Conservation (phyloP, 1,140 invertebrate species). For the Zaprionus taronus region DNA sequence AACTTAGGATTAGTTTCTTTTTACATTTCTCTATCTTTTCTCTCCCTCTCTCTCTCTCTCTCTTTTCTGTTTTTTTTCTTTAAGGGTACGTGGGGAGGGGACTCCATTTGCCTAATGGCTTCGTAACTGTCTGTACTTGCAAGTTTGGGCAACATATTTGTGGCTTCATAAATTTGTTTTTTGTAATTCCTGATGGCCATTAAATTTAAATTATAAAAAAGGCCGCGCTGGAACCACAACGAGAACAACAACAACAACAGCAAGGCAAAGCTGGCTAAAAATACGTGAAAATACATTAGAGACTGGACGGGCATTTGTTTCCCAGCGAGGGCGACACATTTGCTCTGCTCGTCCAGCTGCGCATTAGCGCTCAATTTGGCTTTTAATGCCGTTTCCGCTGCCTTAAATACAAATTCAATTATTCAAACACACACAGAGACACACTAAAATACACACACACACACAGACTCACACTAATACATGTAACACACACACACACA, state of each 20-base stretch:
- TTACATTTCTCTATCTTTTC: background rate
- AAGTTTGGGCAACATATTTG: conserved; percentile 20
- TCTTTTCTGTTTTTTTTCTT: conserved; percentile 5
- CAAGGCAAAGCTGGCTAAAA: background rate
- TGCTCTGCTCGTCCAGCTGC: conserved; percentile 35
- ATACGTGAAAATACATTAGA: conserved; percentile 47
- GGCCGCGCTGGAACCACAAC: conserved; percentile 20
- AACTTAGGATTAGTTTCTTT: conserved; percentile 37
- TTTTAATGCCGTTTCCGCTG: conserved; percentile 79
- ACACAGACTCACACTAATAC: conserved; percentile 12
- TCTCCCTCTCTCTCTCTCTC: too few species aligned
- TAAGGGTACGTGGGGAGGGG: background rate
- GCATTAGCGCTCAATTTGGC: conserved; percentile 80
- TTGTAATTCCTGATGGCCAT: conserved; percentile 78
- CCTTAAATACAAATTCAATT: conserved; percentile 81
- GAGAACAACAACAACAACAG: conserved; percentile 29
- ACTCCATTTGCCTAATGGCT: conserved; percentile 45
- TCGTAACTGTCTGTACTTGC: conserved; percentile 20
- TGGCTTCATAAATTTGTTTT: conserved; percentile 66
- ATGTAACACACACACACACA: conserved; percentile 24
- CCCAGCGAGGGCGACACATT: conserved; percentile 53
- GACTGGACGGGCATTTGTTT: background rate
- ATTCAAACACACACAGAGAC: conserved; percentile 49
- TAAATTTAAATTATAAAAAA: conserved; percentile 78
- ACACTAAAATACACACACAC: conserved; percentile 20